Percentiles rank a stretch among this genome's conserved stretches.
Evolutionary conservation across 2,113 vertebrate genomes (phyloP).

Genomic region (Xyrauchen texanus): DNA sequence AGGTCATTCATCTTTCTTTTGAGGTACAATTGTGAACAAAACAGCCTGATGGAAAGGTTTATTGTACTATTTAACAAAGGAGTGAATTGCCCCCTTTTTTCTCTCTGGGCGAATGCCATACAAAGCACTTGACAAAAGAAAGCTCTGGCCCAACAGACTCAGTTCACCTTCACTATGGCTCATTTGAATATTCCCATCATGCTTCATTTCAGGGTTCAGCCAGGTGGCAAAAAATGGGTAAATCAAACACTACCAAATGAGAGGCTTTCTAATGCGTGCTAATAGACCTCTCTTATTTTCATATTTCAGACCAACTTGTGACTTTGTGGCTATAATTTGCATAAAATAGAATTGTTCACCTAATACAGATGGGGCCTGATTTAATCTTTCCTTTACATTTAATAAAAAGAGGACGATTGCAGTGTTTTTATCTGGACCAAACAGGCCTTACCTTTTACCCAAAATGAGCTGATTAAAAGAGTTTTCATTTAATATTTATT

Average conservation of each 20-base stretch:
- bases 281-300: constrained; percentile 55
- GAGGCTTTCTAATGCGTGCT: constrained; percentile 46
- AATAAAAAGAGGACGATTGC: constrained; percentile 37
- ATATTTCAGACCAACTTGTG: constrained; percentile 47
- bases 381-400: constrained; percentile 49
- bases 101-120: constrained; percentile 23
- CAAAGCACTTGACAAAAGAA: constrained; percentile 51
- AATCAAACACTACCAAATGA: constrained; percentile 55
- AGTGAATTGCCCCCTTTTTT: constrained; percentile 37
- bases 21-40: constrained; percentile 36
- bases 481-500: not conserved
- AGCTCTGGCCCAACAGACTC: constrained; percentile 41
- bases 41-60: constrained; percentile 53
- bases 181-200: constrained; percentile 54
- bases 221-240: constrained; percentile 51
- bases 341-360: constrained; percentile 39
- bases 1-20: constrained; percentile 29
- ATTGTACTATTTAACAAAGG: constrained; percentile 55
- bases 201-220: constrained; percentile 47
- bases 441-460: not conserved
- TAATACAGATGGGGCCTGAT: constrained; percentile 27
- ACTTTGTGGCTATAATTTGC: constrained; percentile 47
- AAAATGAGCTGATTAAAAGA: not conserved
- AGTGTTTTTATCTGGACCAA: constrained; percentile 8
- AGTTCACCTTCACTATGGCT: constrained; percentile 35